A percentile compares a stretch with the other conserved stretches of the same genome.
These are phyloP conservation scores for Trachymyrmex septentrionalis DNA, from an alignment of 1,140 invertebrate genomes.

Conservation along the genomic window DNA sequence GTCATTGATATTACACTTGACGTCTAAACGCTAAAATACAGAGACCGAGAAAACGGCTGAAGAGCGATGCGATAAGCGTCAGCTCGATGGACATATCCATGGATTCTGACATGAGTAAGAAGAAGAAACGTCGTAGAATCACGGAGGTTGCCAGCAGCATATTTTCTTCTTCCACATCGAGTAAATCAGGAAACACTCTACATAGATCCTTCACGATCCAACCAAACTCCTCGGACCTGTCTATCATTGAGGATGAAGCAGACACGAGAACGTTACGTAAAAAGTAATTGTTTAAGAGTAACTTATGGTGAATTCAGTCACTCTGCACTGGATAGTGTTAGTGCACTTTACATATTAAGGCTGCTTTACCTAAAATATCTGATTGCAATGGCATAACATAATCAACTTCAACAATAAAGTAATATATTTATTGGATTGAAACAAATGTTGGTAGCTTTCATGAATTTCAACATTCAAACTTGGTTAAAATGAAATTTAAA, in stretches of 20 bases:
- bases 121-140: conserved; percentile 83
- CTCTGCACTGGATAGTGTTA: no score
- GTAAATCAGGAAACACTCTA: conserved; percentile 76
- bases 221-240: conserved; percentile 73
- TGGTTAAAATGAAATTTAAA: no score
- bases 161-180: conserved; percentile 76
- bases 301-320: neutral
- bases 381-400: no score
- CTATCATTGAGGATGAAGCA: conserved; percentile 76
- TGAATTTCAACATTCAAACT: no score
- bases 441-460: no score
- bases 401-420: no score
- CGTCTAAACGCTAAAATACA: conserved; percentile 47
- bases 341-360: no score
- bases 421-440: no score
- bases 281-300: conserved; percentile 64
- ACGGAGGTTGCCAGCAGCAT: conserved; percentile 83
- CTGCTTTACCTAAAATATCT: no score
- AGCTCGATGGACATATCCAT: conserved; percentile 83
- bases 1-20: neutral
- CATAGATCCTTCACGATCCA: conserved; percentile 79
- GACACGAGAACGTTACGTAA: conserved; percentile 72
- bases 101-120: conserved; percentile 78
- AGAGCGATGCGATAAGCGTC: conserved; percentile 82
- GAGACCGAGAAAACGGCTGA: conserved; percentile 84